These are phyloP conservation scores for Hexactinellida sp. DNA, from an alignment of 37 sponge, comb jelly and placozoan species.

Conservation along the genomic window DNA sequence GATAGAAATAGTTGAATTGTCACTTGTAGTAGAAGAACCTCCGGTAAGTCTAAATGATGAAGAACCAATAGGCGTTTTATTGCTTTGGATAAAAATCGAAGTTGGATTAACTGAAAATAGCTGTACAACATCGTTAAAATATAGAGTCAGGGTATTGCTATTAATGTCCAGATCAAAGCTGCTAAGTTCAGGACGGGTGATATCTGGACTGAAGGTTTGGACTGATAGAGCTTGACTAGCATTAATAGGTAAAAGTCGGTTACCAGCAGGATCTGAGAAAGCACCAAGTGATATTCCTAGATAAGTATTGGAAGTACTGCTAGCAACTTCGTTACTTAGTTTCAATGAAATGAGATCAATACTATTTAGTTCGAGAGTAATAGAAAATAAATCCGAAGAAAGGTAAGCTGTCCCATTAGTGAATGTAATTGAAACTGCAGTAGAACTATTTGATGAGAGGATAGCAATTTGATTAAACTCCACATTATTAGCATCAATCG, in stretches of 20 bases:
- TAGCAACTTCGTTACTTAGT: slow-evolving; percentile 25
- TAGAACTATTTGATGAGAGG: slow-evolving; percentile 28
- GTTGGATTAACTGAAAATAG: slow-evolving; percentile 31
- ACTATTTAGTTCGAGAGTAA: slow-evolving; percentile 26
- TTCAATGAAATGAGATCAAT: slow-evolving; percentile 51
- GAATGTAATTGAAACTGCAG: slow-evolving; percentile 29
- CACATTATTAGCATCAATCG: slow-evolving; percentile 44
- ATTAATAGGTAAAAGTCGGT: slow-evolving; percentile 22
- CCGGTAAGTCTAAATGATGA: slow-evolving; percentile 31
- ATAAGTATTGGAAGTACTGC: slow-evolving; percentile 27
- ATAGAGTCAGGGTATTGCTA: slow-evolving; percentile 47
- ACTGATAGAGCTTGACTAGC: slow-evolving; percentile 26
- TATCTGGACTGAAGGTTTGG: slow-evolving; percentile 19
- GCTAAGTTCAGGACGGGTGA: slow-evolving; percentile 31
- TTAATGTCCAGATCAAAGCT: slow-evolving; percentile 48
- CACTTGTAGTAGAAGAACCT: slow-evolving; percentile 22
- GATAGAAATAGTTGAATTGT: slow-evolving; percentile 34
- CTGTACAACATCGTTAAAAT: slow-evolving; percentile 58
- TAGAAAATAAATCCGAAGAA: slow-evolving; percentile 20
- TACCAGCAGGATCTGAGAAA: slow-evolving; percentile 44
- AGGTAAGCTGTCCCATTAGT: slow-evolving; percentile 35
- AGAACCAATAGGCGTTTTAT: not conserved
- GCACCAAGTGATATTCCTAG: slow-evolving; percentile 29
- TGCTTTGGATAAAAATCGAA: slow-evolving; percentile 29
- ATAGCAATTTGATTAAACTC: slow-evolving; percentile 40